Conservation (phyloP, 2,113 vertebrate species). For the Thunnus maccoyii region DNA sequence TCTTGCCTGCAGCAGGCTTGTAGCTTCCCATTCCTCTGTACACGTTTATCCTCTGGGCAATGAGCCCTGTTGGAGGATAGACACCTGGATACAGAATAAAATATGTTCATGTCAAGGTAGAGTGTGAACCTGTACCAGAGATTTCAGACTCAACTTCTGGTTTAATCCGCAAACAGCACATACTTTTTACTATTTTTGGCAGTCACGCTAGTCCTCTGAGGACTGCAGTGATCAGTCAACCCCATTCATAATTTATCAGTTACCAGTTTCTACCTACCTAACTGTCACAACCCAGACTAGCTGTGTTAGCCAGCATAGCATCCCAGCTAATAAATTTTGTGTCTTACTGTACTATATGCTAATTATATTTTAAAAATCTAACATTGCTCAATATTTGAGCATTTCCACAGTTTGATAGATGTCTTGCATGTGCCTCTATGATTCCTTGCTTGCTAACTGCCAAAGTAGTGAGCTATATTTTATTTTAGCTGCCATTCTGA, state of each 20-base stretch:
- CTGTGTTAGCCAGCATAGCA: background rate
- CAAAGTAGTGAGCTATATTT: background rate
- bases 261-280: background rate
- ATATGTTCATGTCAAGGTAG: slow-evolving; percentile 34
- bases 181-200: background rate
- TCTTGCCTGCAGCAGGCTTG: slow-evolving; percentile 75
- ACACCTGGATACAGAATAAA: slow-evolving; percentile 43
- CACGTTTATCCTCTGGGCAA: slow-evolving; percentile 92
- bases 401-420: no score
- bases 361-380: no score
- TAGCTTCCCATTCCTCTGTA: slow-evolving; percentile 86
- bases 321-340: background rate
- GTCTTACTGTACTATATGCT: no score
- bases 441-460: no score
- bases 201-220: no score
- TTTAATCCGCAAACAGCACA: background rate
- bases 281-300: background rate
- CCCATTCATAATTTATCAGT: background rate
- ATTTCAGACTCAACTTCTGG: background rate
- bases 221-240: background rate
- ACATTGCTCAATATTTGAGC: no score
- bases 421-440: no score
- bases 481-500: background rate
- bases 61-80: slow-evolving; percentile 87
- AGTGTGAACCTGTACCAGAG: slow-evolving; percentile 17